These are phyloP conservation scores for Coelinius sp. DNA, from an alignment of 2,888 invertebrate species.

Conservation along the genomic window DNA sequence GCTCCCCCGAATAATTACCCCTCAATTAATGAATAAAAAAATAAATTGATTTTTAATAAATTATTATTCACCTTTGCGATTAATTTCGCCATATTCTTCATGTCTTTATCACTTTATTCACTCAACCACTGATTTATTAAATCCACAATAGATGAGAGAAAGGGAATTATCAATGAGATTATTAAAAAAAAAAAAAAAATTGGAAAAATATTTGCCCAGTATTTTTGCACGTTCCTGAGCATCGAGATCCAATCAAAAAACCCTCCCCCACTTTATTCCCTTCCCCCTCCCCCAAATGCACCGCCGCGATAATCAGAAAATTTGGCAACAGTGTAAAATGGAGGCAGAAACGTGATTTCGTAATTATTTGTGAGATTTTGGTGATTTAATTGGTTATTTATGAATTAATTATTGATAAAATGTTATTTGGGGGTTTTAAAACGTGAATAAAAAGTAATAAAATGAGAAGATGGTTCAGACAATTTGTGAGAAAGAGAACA, in stretches of 20 bases:
- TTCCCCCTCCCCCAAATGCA: too few species aligned
- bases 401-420: not conserved
- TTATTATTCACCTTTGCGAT: not conserved
- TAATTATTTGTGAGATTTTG: slow-evolving; percentile 35
- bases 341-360: slow-evolving; percentile 39
- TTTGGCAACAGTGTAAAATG: slow-evolving; percentile 42
- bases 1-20: slow-evolving; percentile 11
- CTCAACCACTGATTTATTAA: not conserved
- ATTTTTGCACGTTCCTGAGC: slow-evolving; percentile 35
- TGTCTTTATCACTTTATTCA: not conserved
- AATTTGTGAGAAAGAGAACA: slow-evolving; percentile 31
- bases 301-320: slow-evolving; percentile 21
- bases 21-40: not conserved
- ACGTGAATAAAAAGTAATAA: not conserved
- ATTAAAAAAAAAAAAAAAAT: slow-evolving; percentile 22
- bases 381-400: slow-evolving; percentile 6
- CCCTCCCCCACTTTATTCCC: not conserved
- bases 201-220: slow-evolving; percentile 10
- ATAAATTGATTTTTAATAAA: not conserved
- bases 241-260: slow-evolving; percentile 22
- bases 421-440: slow-evolving; percentile 1
- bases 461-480: slow-evolving; percentile 30
- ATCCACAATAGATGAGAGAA: not conserved
- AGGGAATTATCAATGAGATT: not conserved
- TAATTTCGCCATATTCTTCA: not conserved